Percentiles rank a stretch among this genome's conserved stretches.
phyloP scores from a whole-genome alignment of 2,113 vertebrate species.

The Cyrtonyx montezumae region DNA sequence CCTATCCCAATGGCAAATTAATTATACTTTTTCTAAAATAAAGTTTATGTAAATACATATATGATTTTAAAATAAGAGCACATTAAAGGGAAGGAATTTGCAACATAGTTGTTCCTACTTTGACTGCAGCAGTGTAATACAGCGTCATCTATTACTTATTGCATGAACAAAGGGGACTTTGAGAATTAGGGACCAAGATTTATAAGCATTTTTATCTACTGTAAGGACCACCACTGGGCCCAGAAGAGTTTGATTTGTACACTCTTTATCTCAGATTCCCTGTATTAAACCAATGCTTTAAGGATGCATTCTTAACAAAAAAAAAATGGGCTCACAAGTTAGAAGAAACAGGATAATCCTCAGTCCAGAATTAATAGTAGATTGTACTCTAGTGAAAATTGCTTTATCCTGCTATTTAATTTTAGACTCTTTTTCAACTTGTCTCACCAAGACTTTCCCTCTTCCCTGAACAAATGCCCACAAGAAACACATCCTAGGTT shows the following conservation, averaged over 20 bases:
- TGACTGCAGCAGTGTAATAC: neutral
- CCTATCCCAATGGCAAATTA: neutral
- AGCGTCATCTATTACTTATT: neutral
- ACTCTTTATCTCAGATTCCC: neutral
- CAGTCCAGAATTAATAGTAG: neutral
- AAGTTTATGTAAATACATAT: neutral
- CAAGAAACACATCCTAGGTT: fast-evolving
- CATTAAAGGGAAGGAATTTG: neutral
- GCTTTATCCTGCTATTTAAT: neutral
- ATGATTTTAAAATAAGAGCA: neutral
- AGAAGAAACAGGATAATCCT: neutral
- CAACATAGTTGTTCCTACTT: neutral
- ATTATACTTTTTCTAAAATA: neutral
- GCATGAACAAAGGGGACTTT: neutral
- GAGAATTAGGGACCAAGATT: neutral
- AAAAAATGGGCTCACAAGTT: neutral
- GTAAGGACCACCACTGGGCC: fast-evolving
- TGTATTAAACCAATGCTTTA: neutral
- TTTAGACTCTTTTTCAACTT: neutral
- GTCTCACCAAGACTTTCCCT: neutral
- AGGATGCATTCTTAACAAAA: neutral
- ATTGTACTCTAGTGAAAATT: neutral
- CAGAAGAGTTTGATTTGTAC: neutral
- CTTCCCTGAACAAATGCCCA: neutral
- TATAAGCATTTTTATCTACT: neutral